phyloP scores from a whole-genome alignment of 2,797 vertebrate species.

The Pseudocheirus occidentalis region DNA sequence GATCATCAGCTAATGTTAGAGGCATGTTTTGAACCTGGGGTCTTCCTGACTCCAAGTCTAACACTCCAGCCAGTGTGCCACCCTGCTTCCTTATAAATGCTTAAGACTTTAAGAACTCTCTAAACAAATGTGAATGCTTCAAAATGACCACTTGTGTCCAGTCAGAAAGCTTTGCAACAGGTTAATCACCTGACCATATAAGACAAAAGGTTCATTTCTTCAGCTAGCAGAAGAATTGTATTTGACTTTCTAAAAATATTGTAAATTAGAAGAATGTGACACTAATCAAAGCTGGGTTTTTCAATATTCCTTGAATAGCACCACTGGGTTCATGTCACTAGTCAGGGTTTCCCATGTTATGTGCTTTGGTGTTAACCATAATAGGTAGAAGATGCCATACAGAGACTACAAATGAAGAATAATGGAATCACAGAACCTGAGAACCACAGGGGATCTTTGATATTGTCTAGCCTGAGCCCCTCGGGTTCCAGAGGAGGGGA shows the following conservation, averaged over 20 bases:
- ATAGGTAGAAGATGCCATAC: background rate
- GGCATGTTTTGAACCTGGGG: background rate
- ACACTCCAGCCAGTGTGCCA: background rate
- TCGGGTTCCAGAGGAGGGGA: background rate
- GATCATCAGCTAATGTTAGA: background rate
- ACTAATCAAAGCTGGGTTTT: background rate
- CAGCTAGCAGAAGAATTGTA: background rate
- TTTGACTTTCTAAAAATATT: constrained; percentile 36
- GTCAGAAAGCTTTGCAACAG: constrained; percentile 12
- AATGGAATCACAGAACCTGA: constrained; percentile 15
- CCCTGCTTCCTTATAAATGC: constrained; percentile 8
- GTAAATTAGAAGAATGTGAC: background rate
- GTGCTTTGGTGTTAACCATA: constrained; percentile 29
- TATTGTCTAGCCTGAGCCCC: too few relatives aligned
- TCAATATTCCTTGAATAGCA: constrained; percentile 36
- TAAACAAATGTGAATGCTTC: constrained; percentile 45
- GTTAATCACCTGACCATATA: constrained; percentile 35
- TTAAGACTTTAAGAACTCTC: constrained; percentile 40
- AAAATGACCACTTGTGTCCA: constrained; percentile 19
- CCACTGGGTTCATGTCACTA: background rate
- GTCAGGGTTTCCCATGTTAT: constrained; percentile 32
- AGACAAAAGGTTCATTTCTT: constrained; percentile 24
- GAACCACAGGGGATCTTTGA: too few relatives aligned
- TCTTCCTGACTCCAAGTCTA: background rate
- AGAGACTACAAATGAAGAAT: background rate